Evolutionary conservation across 2,888 invertebrate species (phyloP).

Genomic region (Hofmannophila pseudospretella): DNA sequence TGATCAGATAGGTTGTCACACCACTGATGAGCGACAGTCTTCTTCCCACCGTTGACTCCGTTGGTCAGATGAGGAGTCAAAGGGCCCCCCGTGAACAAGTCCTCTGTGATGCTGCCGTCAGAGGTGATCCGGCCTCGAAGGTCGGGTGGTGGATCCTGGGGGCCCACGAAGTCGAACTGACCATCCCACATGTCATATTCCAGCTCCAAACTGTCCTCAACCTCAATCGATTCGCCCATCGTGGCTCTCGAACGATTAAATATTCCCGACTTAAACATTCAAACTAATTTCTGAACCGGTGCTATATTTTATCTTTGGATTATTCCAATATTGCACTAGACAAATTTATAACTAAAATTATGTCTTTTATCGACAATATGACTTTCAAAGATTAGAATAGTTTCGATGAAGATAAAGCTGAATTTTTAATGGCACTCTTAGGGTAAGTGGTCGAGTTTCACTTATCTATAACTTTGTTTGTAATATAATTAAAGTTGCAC

Average conservation of each 20-base stretch:
- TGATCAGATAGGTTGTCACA: constrained; percentile 79
- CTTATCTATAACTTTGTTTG: constrained; percentile 18
- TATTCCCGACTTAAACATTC: constrained; percentile 69
- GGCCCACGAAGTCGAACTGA: constrained; percentile 90
- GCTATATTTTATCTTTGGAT: constrained; percentile 52
- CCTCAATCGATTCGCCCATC: constrained; percentile 67
- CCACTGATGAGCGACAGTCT: constrained; percentile 76
- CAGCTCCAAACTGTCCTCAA: constrained; percentile 81
- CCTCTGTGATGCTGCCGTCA: constrained; percentile 62
- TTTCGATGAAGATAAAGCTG: constrained; percentile 49
- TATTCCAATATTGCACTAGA: constrained; percentile 59
- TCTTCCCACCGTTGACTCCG: constrained; percentile 75
- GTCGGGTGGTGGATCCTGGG: constrained; percentile 60
- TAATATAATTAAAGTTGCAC: constrained; percentile 33
- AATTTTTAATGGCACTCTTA: constrained; percentile 54
- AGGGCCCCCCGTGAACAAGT: constrained; percentile 67
- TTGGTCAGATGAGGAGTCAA: constrained; percentile 65
- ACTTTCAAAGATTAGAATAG: constrained; percentile 60
- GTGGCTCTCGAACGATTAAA: constrained; percentile 62
- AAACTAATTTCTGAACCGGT: constrained; percentile 29
- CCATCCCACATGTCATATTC: constrained; percentile 94
- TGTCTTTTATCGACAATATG: constrained; percentile 25
- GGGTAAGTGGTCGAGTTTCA: constrained; percentile 3
- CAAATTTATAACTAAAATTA: not conserved
- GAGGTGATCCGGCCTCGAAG: constrained; percentile 55